phyloP scores from a whole-genome alignment of 2,888 invertebrate genomes.

The Tachina fera region DNA sequence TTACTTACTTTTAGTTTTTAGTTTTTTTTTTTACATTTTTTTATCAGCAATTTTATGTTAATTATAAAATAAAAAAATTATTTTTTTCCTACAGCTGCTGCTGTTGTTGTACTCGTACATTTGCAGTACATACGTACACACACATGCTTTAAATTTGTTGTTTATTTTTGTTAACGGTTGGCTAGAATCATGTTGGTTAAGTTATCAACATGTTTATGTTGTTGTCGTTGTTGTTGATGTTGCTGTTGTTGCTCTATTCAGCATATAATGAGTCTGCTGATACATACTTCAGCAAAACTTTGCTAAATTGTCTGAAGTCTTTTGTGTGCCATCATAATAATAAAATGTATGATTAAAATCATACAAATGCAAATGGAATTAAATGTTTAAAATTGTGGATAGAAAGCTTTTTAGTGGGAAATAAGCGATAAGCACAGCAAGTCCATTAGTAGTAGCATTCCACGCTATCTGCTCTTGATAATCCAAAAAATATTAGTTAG shows the following conservation, averaged over 20 bases:
- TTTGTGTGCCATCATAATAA: slow-evolving; percentile 56
- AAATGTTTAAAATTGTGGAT: slow-evolving; percentile 22
- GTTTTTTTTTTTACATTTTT: slow-evolving; percentile 73
- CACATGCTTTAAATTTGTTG: slow-evolving; percentile 37
- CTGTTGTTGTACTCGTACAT: slow-evolving; percentile 17
- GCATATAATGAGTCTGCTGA: slow-evolving; percentile 29
- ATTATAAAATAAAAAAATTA: slow-evolving; percentile 72
- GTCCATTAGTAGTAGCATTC: neutral
- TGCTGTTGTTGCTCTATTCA: neutral
- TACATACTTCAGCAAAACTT: slow-evolving; percentile 10
- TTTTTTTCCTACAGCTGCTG: slow-evolving; percentile 9
- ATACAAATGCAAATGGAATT: slow-evolving; percentile 38
- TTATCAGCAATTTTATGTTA: slow-evolving; percentile 80
- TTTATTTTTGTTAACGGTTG: slow-evolving; percentile 40
- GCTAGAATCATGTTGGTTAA: slow-evolving; percentile 57
- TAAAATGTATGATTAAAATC: slow-evolving; percentile 46
- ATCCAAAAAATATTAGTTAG: no score
- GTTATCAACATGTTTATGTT: slow-evolving; percentile 38
- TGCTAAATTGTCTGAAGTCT: slow-evolving; percentile 33
- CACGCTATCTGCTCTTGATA: no score
- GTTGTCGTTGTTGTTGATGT: neutral
- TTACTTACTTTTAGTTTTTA: slow-evolving; percentile 50
- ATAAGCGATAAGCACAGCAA: slow-evolving; percentile 17
- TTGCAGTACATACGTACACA: slow-evolving; percentile 18
- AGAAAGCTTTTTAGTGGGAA: slow-evolving; percentile 19